A percentile compares a stretch with the other conserved stretches of the same genome.
phyloP scores from a whole-genome alignment of 2,888 invertebrate genomes.

The Coleophora deauratella region DNA sequence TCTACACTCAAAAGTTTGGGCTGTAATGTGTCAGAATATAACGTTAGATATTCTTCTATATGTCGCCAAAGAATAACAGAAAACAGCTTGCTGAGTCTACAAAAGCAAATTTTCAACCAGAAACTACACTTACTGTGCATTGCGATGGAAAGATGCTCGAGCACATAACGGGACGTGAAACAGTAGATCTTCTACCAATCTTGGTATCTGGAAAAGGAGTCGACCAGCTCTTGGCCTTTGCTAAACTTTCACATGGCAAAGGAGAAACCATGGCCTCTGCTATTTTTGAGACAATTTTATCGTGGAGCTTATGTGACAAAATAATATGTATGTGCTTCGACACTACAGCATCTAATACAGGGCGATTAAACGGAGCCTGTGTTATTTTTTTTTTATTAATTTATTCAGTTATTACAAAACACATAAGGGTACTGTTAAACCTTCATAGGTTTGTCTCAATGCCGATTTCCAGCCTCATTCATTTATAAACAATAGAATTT shows the following conservation, averaged over 20 bases:
- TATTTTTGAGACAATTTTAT: slow-evolving; percentile 4
- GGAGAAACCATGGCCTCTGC: slow-evolving; percentile 8
- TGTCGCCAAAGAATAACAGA: slow-evolving; percentile 1
- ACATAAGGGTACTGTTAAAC: too few species aligned
- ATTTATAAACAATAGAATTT: too few species aligned
- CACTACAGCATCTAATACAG: slow-evolving; percentile 12
- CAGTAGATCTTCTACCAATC: slow-evolving; percentile 14
- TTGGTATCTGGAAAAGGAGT: slow-evolving; percentile 14
- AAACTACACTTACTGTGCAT: too few species aligned
- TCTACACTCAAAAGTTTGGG: not conserved
- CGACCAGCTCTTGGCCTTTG: slow-evolving; percentile 5
- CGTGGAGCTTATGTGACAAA: slow-evolving; percentile 6
- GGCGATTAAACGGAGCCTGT: slow-evolving; percentile 8
- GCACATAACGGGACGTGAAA: slow-evolving; percentile 15
- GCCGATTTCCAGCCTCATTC: too few species aligned
- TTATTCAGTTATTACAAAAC: too few species aligned
- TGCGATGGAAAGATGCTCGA: slow-evolving; percentile 3
- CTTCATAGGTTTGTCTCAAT: too few species aligned
- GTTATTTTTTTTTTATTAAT: too few species aligned
- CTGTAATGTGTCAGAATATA: slow-evolving; percentile 6
- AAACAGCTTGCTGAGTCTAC: not conserved
- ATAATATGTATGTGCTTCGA: slow-evolving; percentile 5
- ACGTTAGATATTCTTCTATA: slow-evolving; percentile 6
- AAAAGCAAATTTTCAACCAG: not conserved
- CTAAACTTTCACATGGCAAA: slow-evolving; percentile 6